Evolutionary conservation across 1,140 invertebrate species (phyloP), one percentile per base, ranked within the genome.

Genomic region (Spodoptera frugiperda): DNA sequence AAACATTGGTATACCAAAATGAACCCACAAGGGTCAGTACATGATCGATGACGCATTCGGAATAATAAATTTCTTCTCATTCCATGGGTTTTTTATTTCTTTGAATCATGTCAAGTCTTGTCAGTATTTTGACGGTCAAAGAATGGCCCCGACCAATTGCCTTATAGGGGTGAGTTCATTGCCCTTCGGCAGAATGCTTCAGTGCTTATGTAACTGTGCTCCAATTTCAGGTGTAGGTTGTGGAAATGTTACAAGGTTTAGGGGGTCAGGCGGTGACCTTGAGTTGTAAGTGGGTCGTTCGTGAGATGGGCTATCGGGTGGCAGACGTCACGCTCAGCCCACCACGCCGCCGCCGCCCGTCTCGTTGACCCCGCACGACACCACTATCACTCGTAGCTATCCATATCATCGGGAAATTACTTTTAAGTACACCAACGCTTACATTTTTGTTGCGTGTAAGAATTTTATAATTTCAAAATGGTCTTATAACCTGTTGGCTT

Each of bases 291-390:
- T 92, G 82, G 91, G 91, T 88, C 91, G 87, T 78, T 93, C 92
- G 91, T 93, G 91, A 92, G 90, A 91, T 91, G 89, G 85, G 85
- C 87, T 91, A 91, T 92, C 91, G 89, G 91, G 87, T 91, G 89
- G 91, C 86, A 91, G 88, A 85, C 91, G 91, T 92, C 89, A 92
- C 90, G 91, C 89, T 86, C 84, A 77, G 82, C 83, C 87, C 79
- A 76, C 83, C 83, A 79, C 81, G 82, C 80, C 83, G 84, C 80
- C 81, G 82, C 80, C 83, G 84, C 80, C 71, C 81, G 72, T 25
- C 70, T 44, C 55, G 71, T 51, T 73, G 55, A 73, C 44, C 71
- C 48, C 53, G 54, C 71, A 61, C 49, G 68, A 44, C 68, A 46
- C 15, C 33, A 17, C 33, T 54, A 53, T 68, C 49, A 33, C 65